Percentiles rank a stretch among this genome's conserved stretches.
phyloP scores from a whole-genome alignment of 2,888 invertebrate species.

The Lasiommata megera region DNA sequence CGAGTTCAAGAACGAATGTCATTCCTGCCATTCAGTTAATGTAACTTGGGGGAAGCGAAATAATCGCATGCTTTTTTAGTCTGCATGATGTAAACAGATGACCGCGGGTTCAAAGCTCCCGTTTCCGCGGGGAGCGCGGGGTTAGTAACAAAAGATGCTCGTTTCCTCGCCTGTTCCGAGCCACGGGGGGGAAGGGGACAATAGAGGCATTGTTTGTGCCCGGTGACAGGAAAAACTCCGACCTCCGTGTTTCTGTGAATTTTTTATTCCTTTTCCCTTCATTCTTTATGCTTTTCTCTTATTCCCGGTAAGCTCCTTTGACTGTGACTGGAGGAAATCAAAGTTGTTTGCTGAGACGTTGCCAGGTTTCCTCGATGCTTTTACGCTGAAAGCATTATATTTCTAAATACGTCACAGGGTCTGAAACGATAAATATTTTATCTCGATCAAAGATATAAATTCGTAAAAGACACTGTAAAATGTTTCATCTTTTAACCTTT shows the following conservation, averaged over 20 bases:
- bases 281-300: slow-evolving; percentile 54
- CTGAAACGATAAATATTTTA: neutral
- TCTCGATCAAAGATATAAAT: too few species aligned
- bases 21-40: slow-evolving; percentile 28
- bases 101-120: slow-evolving; percentile 73
- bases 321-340: slow-evolving; percentile 66
- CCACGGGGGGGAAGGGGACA: slow-evolving; percentile 54
- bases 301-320: slow-evolving; percentile 66
- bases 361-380: slow-evolving; percentile 20
- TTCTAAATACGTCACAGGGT: neutral
- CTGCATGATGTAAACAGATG: slow-evolving; percentile 74
- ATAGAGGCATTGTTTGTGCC: slow-evolving; percentile 78
- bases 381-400: slow-evolving; percentile 30
- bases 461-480: too few species aligned
- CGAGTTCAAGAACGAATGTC: slow-evolving; percentile 15
- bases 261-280: slow-evolving; percentile 73
- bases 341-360: slow-evolving; percentile 53
- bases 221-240: slow-evolving; percentile 81
- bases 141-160: slow-evolving; percentile 77
- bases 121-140: slow-evolving; percentile 60
- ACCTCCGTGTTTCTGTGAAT: slow-evolving; percentile 80
- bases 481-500: too few species aligned
- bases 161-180: slow-evolving; percentile 67
- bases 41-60: slow-evolving; percentile 44
- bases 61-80: slow-evolving; percentile 61